Base-by-base conservation (phyloP, 2,888 invertebrate genomes). In the Acronicta aceris region DNA sequence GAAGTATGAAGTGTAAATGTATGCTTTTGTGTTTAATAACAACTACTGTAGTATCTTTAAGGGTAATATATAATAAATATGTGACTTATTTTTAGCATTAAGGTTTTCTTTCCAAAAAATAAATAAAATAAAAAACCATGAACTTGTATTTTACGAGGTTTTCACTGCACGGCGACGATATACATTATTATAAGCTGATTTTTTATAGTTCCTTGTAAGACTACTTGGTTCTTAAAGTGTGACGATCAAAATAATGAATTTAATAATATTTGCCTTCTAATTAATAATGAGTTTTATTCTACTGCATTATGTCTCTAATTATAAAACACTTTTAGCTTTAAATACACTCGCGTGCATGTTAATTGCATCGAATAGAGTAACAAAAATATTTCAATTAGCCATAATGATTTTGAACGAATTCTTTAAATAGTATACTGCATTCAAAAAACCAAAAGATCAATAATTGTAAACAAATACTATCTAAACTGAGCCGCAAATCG, bases 251-350 rank as follows among this genome's bases (percentile, higher is more conserved):
- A 13, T 36, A 13, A 13, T 36, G 4, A 36, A 36, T 36, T 13
- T 13, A 13, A 36, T 36, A 36, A 13, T 13, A 0, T 13, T 13
- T 1, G 10, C 1, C 7, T 30, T 30, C 1, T 9, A 30, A 33
- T 33, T 33, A 12, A 12, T 33, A 0, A 30, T 30, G 9, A 27
- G 9, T 36, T 13, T 36, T n/a, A 38, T 38, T 15, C 38, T 21
- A 10, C 46, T 54, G 48, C 48, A 1, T 27, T 10, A 47, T 57
- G 79, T 72, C 76, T 78, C 79, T 72, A 56, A 47, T 71, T 71
- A 40, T 25, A 45, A 55, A 72, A 59, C 63, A 71, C 52, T 51
- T 10, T 46, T 64, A 71, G 59, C 60, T 53, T 59, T 60, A 71
- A 70, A 52, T 56, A 60, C 51, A 62, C 51, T 71, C 43, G 59